Evolutionary conservation across 2,888 invertebrate species (phyloP), one percentile per base, ranked within the genome.

Genomic region (Cheiracanthium punctorium): DNA sequence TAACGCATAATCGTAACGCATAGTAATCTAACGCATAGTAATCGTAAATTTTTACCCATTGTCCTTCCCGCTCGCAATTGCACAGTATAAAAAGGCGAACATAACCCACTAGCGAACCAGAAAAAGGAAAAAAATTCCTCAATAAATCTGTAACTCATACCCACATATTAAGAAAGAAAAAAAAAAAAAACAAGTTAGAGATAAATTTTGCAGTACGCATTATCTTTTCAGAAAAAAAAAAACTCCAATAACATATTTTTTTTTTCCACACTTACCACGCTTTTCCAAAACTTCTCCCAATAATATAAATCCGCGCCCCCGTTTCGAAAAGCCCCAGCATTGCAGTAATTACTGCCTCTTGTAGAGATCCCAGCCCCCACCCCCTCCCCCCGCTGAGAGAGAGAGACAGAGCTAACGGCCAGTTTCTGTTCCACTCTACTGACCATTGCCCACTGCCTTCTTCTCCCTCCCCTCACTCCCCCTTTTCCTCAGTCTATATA

Each of bases 341-440:
- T 79, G 84, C 79, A 74, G 84, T 85, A 85, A 85, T 85, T 85
- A 85, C 84, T 79, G 79, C 79, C 79, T 79, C 84, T 79, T 84
- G 82, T 84, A 74, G 84, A 52, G 28, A 65, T 58, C 81, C 65
- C 32, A 24, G 29, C 33, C 33, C 37, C 79, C 58, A 28, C 37
- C 24, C 48, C 43, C 41, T n/a, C 30, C 20, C 10, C 37, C 30
- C 10, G 2, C 37, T 37, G 67, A 71, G 72, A 65, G 33, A 30
- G 52, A 65, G 74, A 84, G 72, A 84, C 71, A 73, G 82, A 77
- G 75, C 82, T 84, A 84, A 84, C 82, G 82, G 82, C 82, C 82
- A 84, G 82, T 84, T 84, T 84, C 82, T 77, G 77, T 85, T 85
- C 79, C 84, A 79, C 84, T 85, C 79, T 73, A 80, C 84, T 85